A percentile compares a stretch with the other conserved stretches of the same genome.
phyloP scores from a whole-genome alignment of 2,797 vertebrate species.

The Epinephelus coioides region DNA sequence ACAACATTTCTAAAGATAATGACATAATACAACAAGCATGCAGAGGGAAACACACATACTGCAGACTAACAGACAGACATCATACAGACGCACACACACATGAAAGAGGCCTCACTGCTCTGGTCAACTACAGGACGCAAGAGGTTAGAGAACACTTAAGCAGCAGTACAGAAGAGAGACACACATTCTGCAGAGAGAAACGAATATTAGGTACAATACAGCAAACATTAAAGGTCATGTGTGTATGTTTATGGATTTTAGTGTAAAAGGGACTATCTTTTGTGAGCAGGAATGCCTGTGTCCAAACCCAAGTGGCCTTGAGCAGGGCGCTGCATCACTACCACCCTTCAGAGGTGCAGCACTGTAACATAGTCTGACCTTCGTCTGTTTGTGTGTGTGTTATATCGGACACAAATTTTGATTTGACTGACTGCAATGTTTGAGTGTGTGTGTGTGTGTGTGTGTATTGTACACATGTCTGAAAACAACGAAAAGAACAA shows the following conservation, averaged over 20 bases:
- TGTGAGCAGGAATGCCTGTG: background rate
- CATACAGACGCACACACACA: conserved; percentile 11
- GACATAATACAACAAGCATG: conserved; percentile 41
- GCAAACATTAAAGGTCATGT: conserved; percentile 10
- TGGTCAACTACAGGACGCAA: conserved; percentile 36
- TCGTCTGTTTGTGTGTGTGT: background rate
- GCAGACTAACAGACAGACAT: conserved; percentile 9
- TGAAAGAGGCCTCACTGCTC: conserved; percentile 32
- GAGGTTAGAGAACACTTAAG: conserved; percentile 53
- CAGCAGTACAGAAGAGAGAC: conserved; percentile 26
- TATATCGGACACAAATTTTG: background rate
- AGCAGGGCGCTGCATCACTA: conserved; percentile 2
- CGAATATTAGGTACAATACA: conserved; percentile 14
- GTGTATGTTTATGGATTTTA: background rate
- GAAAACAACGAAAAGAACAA: conserved; percentile 33
- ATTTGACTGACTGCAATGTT: background rate
- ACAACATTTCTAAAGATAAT: conserved; percentile 11
- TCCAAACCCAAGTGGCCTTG: background rate
- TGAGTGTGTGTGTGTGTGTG: conserved; percentile 5
- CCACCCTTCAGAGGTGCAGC: too few species aligned
- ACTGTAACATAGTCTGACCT: background rate
- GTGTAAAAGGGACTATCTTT: background rate
- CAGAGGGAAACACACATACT: conserved; percentile 33
- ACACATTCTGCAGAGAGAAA: conserved; percentile 46
- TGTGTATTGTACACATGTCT: conserved; percentile 16